Base-by-base conservation (phyloP, 2,888 invertebrate genomes). In the Metacarcinus magister region DNA sequence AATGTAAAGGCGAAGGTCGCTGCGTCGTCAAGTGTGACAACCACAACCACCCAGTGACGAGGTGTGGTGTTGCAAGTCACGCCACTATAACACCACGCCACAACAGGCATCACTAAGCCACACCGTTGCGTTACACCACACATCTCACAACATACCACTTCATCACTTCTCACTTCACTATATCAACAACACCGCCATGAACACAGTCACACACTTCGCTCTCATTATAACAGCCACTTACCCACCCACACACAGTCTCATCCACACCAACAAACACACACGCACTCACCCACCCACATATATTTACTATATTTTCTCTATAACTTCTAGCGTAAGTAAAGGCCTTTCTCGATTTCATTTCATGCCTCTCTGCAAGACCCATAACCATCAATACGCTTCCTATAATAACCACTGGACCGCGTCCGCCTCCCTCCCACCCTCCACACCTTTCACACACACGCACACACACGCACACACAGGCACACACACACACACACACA, bases 401-500 rank as follows among this genome's bases (percentile, higher is more conserved):
- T 75, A 75, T 28, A 75, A 75, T 75, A 28, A 0, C 28, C 75
- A 75, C 75, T 75, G 75, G 75, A 28, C 75, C 75, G 75, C 4
- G 7, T 28, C 75, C 28, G 75, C 28, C 1, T 75, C 23, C 75
- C 28, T 75, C 75, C 28, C 75, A n/a, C 75, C 10, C 75, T 75
- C n/a, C 75, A 75, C 75, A 75, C 75, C 87, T 87, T 82, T 32
- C 28, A 2, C 44, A 44, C 91, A 46, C 91, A 44, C 91, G 23
- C 91, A 75, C 75, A 28, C 75, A 75, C 75, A 75, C 75, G 7
- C 75, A 75, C 75, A 75, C 75, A 28, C 75, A 75, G 28, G n/a
- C 75, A 75, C 75, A 75, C 75, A 75, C 75, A 75, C 75, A 75
- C 75, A 75, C 75, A 75, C 75, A 75, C 75, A 75, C 75, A 75